A percentile compares a stretch with the other conserved stretches of the same genome.
Evolutionary conservation across 2,113 vertebrate genomes (phyloP).

Genomic region (Chionis minor): DNA sequence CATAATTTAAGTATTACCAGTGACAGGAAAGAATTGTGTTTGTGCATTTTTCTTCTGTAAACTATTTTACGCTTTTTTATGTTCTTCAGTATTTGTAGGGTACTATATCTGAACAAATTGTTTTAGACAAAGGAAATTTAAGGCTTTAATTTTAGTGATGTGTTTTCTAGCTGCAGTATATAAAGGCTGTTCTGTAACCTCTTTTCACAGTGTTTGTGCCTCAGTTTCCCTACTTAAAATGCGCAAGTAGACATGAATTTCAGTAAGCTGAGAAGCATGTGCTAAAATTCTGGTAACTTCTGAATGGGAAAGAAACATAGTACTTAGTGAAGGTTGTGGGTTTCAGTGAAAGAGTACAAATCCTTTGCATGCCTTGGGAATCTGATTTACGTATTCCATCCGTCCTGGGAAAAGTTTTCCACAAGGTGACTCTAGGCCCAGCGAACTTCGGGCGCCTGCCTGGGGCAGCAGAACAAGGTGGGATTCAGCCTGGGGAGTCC

Average conservation of each 20-base stretch:
- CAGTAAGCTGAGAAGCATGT: background rate
- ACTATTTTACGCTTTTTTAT: background rate
- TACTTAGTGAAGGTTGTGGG: background rate
- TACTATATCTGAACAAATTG: background rate
- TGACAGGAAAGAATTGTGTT: background rate
- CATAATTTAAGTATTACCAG: background rate
- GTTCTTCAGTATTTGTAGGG: background rate
- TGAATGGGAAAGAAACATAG: background rate
- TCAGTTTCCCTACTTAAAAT: background rate
- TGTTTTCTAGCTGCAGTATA: background rate
- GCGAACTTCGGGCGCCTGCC: background rate
- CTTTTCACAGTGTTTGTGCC: background rate
- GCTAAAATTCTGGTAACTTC: background rate
- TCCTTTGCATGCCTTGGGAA: background rate
- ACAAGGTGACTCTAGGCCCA: background rate
- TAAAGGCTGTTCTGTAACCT: background rate
- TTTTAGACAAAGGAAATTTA: background rate
- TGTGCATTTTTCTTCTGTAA: background rate
- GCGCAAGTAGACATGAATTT: background rate
- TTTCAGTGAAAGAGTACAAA: background rate
- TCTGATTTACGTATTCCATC: background rate
- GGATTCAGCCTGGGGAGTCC: background rate
- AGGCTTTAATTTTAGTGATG: background rate
- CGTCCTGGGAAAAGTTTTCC: background rate
- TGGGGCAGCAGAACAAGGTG: background rate